These are phyloP conservation scores for Rhinolophus sinicus DNA, from an alignment of 2,113 vertebrate species.

Conservation along the genomic window DNA sequence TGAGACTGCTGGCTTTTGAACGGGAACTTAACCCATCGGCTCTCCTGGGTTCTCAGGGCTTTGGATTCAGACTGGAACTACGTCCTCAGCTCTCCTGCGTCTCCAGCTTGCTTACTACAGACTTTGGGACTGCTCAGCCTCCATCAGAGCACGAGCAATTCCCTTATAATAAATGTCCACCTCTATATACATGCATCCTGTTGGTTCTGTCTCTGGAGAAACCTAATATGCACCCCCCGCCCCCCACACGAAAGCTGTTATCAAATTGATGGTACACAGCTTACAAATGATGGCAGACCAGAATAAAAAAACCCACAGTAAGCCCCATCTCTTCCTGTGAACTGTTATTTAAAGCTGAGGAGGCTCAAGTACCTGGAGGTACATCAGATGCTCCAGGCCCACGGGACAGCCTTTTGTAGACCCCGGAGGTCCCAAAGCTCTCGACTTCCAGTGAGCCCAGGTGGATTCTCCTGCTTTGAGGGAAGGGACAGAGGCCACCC, in stretches of 20 bases:
- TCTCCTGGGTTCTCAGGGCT: neutral
- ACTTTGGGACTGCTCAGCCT: neutral
- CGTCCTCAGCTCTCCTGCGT: neutral
- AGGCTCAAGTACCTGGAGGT: neutral
- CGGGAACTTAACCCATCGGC: fast-evolving
- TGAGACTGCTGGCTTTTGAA: neutral
- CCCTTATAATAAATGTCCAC: neutral
- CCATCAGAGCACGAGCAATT: neutral
- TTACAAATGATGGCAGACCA: neutral
- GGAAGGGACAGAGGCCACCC: neutral
- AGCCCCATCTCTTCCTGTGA: neutral
- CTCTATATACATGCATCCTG: neutral
- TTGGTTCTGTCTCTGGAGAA: neutral
- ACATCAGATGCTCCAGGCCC: neutral
- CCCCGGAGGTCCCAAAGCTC: neutral
- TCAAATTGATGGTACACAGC: neutral
- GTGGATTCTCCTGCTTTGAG: neutral
- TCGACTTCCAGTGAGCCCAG: neutral
- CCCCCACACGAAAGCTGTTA: neutral
- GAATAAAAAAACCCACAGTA: neutral
- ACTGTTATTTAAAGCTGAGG: neutral
- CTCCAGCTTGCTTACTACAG: neutral
- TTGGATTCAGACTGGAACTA: neutral
- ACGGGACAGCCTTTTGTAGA: neutral
- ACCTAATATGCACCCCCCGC: neutral